A percentile compares a stretch with the other conserved stretches of the same genome.
Evolutionary conservation across 2,888 invertebrate species (phyloP).

Genomic region (Drosophila melanosoma): DNA sequence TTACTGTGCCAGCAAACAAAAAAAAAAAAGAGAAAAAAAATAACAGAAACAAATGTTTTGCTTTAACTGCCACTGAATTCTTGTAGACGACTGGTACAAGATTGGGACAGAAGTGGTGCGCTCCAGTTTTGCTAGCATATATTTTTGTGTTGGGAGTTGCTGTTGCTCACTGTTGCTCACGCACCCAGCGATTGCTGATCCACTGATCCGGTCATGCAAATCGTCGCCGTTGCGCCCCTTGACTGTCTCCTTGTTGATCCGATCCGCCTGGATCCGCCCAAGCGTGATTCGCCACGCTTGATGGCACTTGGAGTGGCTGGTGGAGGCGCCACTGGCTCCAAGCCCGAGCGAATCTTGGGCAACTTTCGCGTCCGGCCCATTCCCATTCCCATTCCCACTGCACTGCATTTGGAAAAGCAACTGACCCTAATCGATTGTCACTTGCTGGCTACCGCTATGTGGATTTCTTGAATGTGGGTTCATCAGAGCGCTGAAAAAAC

Average conservation of each 20-base stretch:
- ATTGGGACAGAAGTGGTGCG: constrained; percentile 53
- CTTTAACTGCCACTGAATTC: constrained; percentile 41
- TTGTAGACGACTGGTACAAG: constrained; percentile 36
- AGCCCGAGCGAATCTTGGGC: constrained; percentile 37
- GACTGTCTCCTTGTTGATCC: constrained; percentile 41
- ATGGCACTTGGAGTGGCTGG: constrained; percentile 47
- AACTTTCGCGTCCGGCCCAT: constrained; percentile 41
- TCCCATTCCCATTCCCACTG: constrained; percentile 15
- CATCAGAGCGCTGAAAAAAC: constrained; percentile 48
- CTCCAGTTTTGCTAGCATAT: constrained; percentile 60
- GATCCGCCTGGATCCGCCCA: constrained; percentile 38
- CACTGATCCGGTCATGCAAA: constrained; percentile 74
- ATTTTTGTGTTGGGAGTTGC: constrained; percentile 29
- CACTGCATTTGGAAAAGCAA: constrained; percentile 21
- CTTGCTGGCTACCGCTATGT: constrained; percentile 52
- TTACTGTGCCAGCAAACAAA: constrained; percentile 74
- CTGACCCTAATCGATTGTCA: constrained; percentile 79
- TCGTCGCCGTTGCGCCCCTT: constrained; percentile 61
- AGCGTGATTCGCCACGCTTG: constrained; percentile 60
- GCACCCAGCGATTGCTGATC: constrained; percentile 65
- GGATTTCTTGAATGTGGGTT: constrained; percentile 56
- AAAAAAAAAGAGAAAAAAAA: neutral
- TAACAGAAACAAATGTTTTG: constrained; percentile 6
- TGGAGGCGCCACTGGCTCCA: constrained; percentile 47
- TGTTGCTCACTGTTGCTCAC: constrained; percentile 44